Base-by-base conservation (phyloP, 1,140 invertebrate species). In the Harlomillsia oculata region DNA sequence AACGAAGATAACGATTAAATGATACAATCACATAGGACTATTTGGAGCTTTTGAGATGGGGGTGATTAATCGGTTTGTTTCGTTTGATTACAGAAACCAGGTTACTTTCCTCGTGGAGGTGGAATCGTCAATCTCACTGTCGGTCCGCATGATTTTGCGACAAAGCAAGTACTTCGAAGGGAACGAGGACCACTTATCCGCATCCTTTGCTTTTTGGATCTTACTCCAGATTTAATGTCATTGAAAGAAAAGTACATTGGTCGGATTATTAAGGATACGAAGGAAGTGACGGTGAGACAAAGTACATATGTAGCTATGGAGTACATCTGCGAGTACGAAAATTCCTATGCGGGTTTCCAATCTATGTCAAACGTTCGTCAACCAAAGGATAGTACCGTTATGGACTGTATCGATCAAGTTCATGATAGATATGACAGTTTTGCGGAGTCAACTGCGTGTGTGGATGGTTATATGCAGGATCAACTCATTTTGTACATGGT, bases 401-500 rank as follows among this genome's bases (percentile, higher is more conserved):
- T 56, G 23, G 39, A 36, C 26, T 55, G 23, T 6, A 62, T 62
- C 21, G 21, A 32, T 34, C 18, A 40, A 37, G 44, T 60, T 2
- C 40, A 60, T 20, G 21, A 23, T 3, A 54, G 57, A 39, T 29
- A 43, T 16, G 39, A 55, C 32, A 20, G 14, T 5, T 64, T 60
- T 51, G 13, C 53, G 21, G 23, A 40, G 3, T 59, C 59, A 16
- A 41, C 39, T 18, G 52, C 55, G 9, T 20, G 14, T 49, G 51
- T 61, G 5, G 63, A 64, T 50, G 14, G 20, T 6, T 64, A 51
- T 37, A 45, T 64, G 48, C 59, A 60, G 37, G 63, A 64, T 37
- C 63, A 64, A 43, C 41, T 64, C n/a, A 64, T 64, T 11, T 55
- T 64, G 25, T 64, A 64, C 29, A 64, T 61, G 63, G 36, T 48